Base-by-base conservation (phyloP, 2,888 invertebrate genomes). In the Ormyrus thymus region DNA sequence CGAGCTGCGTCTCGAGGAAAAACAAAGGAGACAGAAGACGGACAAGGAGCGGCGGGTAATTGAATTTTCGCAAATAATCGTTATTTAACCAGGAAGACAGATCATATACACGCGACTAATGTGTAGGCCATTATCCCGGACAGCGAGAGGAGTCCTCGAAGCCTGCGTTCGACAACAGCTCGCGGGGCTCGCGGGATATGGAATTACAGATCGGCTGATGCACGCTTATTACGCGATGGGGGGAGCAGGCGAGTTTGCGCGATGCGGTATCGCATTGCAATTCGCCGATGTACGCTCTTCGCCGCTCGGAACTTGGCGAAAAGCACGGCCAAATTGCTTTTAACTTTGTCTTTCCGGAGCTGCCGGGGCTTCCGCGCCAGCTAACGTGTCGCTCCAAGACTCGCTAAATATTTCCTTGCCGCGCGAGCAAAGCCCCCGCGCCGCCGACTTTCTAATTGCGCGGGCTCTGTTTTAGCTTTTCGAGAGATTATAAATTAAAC, bases 81-180 rank as follows among this genome's bases (percentile, higher is more conserved):
- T 71, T 59, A 71, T 61, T 61, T 7, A 69, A 48, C 58, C 48
- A n/a, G 15, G 48, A 68, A 48, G 69, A 10, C 8, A 58, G 10
- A 15, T 61, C 61, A 73, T 45, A n/a, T 45, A n/a, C 59, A 61
- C 61, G 4, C 29, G 29, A 4, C 29, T 29, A 29, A 29, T 29
- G 29, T 29, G 4, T 3, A 29, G 51, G 7, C 10, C 45, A 70
- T 71, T 71, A 71, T 13, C 59, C 5, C n/a, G 7, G 48, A 10
- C 58, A 48, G 56, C 56, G n/a, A 53, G 70, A 66, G 51, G 29
- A 66, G 50, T 66, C 66, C 51, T 29, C 51, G 13, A 66, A 66
- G 11, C 53, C 29, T 29, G 9, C 43, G 43, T 48, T 9, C 50
- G 48, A 43, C 15, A 11, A 50, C 11, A 29, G 29, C 15, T 29